phyloP scores from a whole-genome alignment of 2,888 invertebrate species.

The Scotopteryx bipunctaria region DNA sequence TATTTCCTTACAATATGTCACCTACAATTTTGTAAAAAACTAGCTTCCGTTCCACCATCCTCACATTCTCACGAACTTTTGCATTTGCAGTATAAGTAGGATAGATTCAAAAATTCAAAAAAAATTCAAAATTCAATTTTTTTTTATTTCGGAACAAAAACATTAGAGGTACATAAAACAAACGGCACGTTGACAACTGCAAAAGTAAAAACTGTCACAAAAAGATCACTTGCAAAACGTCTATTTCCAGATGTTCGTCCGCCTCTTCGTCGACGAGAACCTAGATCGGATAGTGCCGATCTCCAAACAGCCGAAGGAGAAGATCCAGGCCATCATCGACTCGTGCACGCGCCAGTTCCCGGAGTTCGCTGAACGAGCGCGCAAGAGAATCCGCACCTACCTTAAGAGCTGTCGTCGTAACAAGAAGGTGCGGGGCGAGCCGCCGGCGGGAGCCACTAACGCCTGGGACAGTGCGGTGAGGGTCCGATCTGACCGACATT shows the following conservation, averaged over 20 bases:
- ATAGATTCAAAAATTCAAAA: no score
- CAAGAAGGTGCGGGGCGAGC: conserved; percentile 93
- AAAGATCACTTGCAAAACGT: no score
- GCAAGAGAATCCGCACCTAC: conserved; percentile 97
- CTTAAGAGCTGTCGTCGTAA: conserved; percentile 97
- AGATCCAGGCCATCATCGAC: conserved; percentile 98
- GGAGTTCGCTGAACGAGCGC: conserved; percentile 96
- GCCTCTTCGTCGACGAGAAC: conserved; percentile 98
- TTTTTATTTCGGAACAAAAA: no score
- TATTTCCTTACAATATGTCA: no score
- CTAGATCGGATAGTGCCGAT: conserved; percentile 98
- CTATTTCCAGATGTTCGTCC: conserved; percentile 94
- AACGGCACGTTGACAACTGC: no score
- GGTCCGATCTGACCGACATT: conserved; percentile 65
- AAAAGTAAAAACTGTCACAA: no score
- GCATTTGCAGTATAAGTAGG: no score
- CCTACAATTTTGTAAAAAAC: no score
- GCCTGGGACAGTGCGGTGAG: conserved; percentile 94
- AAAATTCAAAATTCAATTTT: no score
- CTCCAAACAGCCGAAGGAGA: conserved; percentile 98
- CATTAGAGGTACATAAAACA: no score
- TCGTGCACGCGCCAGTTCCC: conserved; percentile 98
- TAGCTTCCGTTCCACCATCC: no score
- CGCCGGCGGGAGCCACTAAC: conserved; percentile 75
- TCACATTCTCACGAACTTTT: no score